Base-by-base conservation (phyloP, 1,140 invertebrate genomes). In the Frieseomelitta varia region DNA sequence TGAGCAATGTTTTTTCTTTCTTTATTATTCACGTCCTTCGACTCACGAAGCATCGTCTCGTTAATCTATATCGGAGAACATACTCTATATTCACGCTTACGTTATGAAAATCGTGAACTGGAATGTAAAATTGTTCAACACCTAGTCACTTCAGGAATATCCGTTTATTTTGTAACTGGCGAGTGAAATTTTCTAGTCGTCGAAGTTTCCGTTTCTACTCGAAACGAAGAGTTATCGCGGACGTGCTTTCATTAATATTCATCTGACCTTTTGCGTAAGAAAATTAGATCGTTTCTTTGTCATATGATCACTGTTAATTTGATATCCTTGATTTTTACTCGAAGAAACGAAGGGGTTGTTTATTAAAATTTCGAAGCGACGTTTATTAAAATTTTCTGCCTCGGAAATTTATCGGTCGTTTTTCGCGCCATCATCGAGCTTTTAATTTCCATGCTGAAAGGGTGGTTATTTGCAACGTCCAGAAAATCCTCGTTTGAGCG, bases 131-230 rank as follows among this genome's bases (percentile, higher is more conserved):
- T 56, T 39, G 72, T 68, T 58, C 51, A 39, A 3, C n/a, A 73
- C n/a, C 30, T 17, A 34, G 58, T 55, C 17, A 30, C 4, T 21
- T 24, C 55, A 55, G 72, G 51, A 65, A 55, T 56, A 72, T 19
- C 10, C 51, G 27, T 56, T 56, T 21, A 77, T 83, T 75, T 82
- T 63, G 63, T 69, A 82, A 77, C 72, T 12, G 30, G 19, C 51
- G 6, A 83, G 81, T 78, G 74, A 83, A 83, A 83, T 83, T 68
- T 63, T 67, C 81, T 69, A 53, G 27, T 75, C 71, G 79, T 78
- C 65, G 24, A n/a, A n/a, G n/a, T n/a, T 76, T 80, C 61, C 30
- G 58, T 1, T 19, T 51, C 39, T 19, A 21, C 10, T 51, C 39
- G 34, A 47, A 17, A 2, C 39, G 8, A 55, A 71, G 1, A 73